Evolutionary conservation across 2,888 invertebrate species (phyloP).

Genomic region (Arctia plantaginis): DNA sequence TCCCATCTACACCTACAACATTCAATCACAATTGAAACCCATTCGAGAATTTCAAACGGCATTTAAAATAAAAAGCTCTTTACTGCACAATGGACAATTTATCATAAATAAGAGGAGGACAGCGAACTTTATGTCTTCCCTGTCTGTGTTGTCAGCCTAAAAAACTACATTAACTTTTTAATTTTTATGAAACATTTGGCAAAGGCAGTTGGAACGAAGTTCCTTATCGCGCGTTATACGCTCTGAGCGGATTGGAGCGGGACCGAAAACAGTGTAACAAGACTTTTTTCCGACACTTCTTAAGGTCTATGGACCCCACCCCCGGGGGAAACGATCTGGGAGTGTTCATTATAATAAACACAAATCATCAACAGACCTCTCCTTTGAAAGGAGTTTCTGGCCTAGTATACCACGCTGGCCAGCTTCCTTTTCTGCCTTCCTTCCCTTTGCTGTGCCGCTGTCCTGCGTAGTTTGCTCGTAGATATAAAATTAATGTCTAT

Average conservation of each 20-base stretch:
- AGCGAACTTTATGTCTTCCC: constrained; percentile 5
- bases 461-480: no score
- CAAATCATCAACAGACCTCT: neutral
- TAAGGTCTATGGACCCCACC: no score
- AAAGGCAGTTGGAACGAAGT: constrained; percentile 2
- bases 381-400: no score
- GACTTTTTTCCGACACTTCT: no score
- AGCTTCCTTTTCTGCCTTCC: no score
- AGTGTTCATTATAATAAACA: neutral
- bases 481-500: neutral
- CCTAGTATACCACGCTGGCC: no score
- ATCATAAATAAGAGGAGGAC: constrained; percentile 10
- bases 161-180: constrained; percentile 1
- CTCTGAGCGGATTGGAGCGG: no score
- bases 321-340: no score
- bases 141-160: constrained; percentile 9
- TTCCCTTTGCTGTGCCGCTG: no score
- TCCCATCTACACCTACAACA: no score
- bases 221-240: no score
- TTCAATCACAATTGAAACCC: neutral
- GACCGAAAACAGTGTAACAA: no score
- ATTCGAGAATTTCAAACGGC: neutral
- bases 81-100: constrained; percentile 13
- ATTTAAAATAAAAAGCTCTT: neutral
- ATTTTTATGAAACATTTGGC: neutral